Conservation (phyloP, 2,113 vertebrate genomes). For the Charina bottae region DNA sequence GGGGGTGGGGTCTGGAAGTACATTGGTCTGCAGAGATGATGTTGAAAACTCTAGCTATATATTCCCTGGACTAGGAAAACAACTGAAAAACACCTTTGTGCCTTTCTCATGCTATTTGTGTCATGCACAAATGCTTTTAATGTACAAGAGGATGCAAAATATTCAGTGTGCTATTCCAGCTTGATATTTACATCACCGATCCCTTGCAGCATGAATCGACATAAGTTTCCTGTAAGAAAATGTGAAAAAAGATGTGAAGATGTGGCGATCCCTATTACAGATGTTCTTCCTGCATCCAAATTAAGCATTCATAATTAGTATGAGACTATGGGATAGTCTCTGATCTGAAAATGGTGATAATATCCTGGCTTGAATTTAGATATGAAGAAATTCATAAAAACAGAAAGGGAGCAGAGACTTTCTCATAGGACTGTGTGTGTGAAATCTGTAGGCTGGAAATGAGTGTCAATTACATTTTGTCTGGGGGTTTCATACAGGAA, state of each 20-base stretch:
- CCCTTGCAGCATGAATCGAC: not conserved
- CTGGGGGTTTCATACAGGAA: not conserved
- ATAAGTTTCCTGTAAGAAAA: constrained; percentile 52
- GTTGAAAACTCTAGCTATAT: not conserved
- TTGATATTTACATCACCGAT: not conserved
- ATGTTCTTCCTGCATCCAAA: constrained; percentile 11
- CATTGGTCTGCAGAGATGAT: not conserved
- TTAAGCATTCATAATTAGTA: constrained; percentile 12
- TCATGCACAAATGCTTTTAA: not conserved
- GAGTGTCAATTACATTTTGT: not conserved
- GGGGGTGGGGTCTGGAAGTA: not conserved
- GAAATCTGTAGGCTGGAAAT: not conserved
- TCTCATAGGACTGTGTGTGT: not conserved
- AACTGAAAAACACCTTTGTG: not conserved
- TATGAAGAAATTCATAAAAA: not conserved
- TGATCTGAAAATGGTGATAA: not conserved
- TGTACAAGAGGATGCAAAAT: not conserved
- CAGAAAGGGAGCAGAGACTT: not conserved
- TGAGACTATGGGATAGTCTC: not conserved
- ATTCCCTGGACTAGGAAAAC: not conserved
- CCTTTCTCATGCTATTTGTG: not conserved
- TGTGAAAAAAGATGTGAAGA: constrained; percentile 28
- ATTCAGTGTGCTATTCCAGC: not conserved
- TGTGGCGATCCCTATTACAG: constrained; percentile 11
- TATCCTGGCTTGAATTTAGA: constrained; percentile 43